Conservation (phyloP, 2,888 invertebrate genomes). For the Sipha maydis region DNA sequence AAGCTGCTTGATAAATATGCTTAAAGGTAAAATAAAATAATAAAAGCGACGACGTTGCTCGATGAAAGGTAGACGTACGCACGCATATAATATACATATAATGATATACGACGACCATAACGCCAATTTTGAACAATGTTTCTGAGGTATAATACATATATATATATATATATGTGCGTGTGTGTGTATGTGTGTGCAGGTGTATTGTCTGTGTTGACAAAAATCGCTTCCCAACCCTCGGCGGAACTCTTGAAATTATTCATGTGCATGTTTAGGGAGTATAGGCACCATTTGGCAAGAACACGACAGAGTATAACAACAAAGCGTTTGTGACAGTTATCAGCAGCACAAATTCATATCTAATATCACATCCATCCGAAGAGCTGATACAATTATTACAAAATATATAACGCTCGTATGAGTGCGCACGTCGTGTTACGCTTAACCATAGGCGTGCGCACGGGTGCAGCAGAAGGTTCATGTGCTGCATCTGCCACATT, state of each 20-base stretch:
- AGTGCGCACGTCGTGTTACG: neutral
- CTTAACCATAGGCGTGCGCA: too few species aligned
- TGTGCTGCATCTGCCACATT: too few species aligned
- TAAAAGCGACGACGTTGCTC: too few species aligned
- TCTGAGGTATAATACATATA: too few species aligned
- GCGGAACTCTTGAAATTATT: neutral
- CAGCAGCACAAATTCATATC: neutral
- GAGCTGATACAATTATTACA: neutral
- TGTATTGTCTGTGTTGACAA: neutral
- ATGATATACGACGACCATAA: neutral
- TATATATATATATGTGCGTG: too few species aligned
- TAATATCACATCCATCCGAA: neutral
- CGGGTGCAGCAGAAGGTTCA: too few species aligned
- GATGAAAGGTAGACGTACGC: too few species aligned
- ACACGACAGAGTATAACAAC: neutral
- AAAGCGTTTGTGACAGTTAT: conserved; percentile 9
- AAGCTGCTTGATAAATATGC: too few species aligned
- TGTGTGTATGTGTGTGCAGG: too few species aligned
- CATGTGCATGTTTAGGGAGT: neutral
- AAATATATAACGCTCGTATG: too few species aligned
- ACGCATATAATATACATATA: neutral
- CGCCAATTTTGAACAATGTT: neutral
- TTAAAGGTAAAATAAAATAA: too few species aligned
- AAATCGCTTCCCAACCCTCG: neutral
- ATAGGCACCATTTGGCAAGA: neutral